Base-by-base conservation (phyloP, 2,113 vertebrate species). In the Podarcis muralis region DNA sequence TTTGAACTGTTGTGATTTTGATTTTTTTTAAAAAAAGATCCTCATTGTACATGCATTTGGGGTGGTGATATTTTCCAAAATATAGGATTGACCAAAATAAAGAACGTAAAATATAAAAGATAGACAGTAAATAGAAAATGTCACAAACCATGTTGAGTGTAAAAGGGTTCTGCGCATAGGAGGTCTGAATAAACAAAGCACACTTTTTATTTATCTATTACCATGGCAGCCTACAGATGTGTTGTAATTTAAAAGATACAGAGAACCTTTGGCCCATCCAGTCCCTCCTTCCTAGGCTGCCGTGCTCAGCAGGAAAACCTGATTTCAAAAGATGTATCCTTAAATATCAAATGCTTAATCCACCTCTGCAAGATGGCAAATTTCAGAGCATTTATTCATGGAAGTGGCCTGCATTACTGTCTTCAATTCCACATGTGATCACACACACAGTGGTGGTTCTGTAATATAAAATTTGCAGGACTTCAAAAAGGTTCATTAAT, bases 401-500 rank as follows among this genome's bases (percentile, higher is more conserved):
- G 84, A 87, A 94, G 48, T 78, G 15, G 23, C 88, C 94, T 87
- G 35, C 53, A 86, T 89, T 81, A 65, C 77, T 83, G 16, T 92
- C 53, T 83, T 75, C 27, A 92, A 0, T 93, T 90, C 91, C 83
- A 48, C 40, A 13, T 90, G 66, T 92, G 91, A 92, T 93, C 91
- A 91, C 78, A 92, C n/a, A 88, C 5, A 81, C 35, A 72, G 20
- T 88, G 80, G 71, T 75, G 89, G 66, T 65, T 91, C 92, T 83
- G 22, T 89, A 92, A 89, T 78, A 90, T 30, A 91, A 93, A 94
- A 91, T 87, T 90, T 71, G 79, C 85, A 93, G 83, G 85, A 84
- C 62, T 90, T 95, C 74, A 86, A 86, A 93, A 92, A 92, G 66
- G 32, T 90, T 94, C 88, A 91, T 95, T 95, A 94, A 94, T 66